Conservation (phyloP, 2,888 invertebrate species). For the Nomada ruficornis region DNA sequence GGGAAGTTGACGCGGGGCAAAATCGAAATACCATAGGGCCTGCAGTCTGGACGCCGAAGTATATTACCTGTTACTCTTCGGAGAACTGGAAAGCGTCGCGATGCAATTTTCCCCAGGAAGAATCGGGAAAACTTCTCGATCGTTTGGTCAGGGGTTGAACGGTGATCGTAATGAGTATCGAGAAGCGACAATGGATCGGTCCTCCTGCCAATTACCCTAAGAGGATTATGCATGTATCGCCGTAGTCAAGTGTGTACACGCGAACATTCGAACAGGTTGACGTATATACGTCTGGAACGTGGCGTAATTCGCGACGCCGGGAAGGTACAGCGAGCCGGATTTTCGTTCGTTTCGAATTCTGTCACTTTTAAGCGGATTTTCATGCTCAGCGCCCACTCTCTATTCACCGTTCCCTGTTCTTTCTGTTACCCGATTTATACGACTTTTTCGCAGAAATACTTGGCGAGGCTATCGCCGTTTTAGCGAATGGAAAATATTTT, state of each 20-base stretch:
- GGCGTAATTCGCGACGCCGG: constrained; percentile 19
- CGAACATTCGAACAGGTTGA: not conserved
- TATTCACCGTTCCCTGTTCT: not conserved
- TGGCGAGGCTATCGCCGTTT: not conserved
- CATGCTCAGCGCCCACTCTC: not conserved
- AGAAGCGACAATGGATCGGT: constrained; percentile 57
- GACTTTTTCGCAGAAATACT: not conserved
- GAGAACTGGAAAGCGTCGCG: constrained; percentile 40
- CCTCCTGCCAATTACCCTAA: constrained; percentile 68
- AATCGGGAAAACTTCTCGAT: constrained; percentile 57
- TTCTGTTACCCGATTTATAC: not conserved
- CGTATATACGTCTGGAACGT: constrained; percentile 3
- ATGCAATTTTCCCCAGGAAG: constrained; percentile 27
- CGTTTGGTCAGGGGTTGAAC: not conserved
- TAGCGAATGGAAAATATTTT: not conserved
- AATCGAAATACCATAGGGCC: not conserved
- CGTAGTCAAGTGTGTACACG: constrained; percentile 9
- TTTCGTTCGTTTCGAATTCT: constrained; percentile 26
- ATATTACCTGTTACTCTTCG: constrained; percentile 46
- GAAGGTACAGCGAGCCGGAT: constrained; percentile 11
- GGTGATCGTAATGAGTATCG: constrained; percentile 35
- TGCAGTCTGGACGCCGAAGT: constrained; percentile 46
- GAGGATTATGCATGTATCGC: constrained; percentile 63
- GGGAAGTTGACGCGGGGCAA: not conserved
- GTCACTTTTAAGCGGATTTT: constrained; percentile 51